phyloP scores from a whole-genome alignment of 2,797 vertebrate species.

The Tamandua tetradactyla region DNA sequence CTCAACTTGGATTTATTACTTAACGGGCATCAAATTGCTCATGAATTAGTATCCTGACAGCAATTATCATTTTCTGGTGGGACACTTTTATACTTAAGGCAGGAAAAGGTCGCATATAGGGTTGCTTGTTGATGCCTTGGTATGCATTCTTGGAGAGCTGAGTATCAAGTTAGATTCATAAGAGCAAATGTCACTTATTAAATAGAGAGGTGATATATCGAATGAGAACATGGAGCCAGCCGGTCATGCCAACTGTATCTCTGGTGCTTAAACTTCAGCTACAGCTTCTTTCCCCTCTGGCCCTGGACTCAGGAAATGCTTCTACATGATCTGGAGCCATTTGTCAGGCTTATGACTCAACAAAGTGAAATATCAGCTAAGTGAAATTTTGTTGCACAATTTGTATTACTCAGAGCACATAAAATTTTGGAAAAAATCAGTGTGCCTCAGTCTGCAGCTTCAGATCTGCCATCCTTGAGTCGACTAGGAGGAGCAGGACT shows the following conservation, averaged over 20 bases:
- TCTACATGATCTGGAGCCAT: not conserved
- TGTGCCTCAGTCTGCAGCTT: not conserved
- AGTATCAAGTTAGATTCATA: not conserved
- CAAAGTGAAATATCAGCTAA: not conserved
- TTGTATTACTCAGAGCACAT: not conserved
- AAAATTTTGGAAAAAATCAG: accelerated
- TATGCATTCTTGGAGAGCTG: not conserved
- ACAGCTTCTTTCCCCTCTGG: not conserved
- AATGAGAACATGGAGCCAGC: not conserved
- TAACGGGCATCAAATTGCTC: not conserved
- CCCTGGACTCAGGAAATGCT: conserved; percentile 14
- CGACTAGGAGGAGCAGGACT: not conserved
- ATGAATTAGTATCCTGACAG: not conserved
- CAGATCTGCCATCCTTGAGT: not conserved
- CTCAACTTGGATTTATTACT: conserved; percentile 5
- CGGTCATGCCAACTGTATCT: not conserved
- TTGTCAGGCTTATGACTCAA: not conserved
- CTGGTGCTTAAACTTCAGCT: not conserved
- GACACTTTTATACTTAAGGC: not conserved
- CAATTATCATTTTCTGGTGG: conserved; percentile 42
- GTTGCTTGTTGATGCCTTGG: not conserved
- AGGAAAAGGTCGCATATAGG: not conserved
- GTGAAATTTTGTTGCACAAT: conserved; percentile 24
- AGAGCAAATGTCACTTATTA: too few species aligned
- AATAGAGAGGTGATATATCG: not conserved